Percentiles rank a stretch among this genome's conserved stretches.
phyloP scores from a whole-genome alignment of 1,140 invertebrate genomes.

The Pseudomyrmex flavicornis region DNA sequence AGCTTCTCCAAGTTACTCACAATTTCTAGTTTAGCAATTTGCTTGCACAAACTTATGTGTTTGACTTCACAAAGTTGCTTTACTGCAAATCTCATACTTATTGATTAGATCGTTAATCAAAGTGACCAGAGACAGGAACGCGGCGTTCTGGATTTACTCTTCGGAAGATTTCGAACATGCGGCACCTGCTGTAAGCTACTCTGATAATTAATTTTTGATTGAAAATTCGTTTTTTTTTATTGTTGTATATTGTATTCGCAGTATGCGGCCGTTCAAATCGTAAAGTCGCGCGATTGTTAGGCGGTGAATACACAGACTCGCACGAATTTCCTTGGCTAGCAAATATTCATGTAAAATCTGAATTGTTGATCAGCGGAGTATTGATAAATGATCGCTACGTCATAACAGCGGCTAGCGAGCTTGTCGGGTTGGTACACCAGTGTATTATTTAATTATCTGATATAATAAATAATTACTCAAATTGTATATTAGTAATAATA shows the following conservation, averaged over 20 bases:
- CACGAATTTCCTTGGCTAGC: constrained; percentile 87
- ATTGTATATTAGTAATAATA: no score
- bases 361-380: constrained; percentile 80
- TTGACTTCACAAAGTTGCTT: background rate
- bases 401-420: constrained; percentile 84
- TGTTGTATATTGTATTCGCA: constrained; percentile 51
- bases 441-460: constrained; percentile 4
- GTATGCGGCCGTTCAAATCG: constrained; percentile 81
- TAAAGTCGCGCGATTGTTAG: constrained; percentile 79
- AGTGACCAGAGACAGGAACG: constrained; percentile 65
- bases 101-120: constrained; percentile 11
- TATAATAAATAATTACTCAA: background rate
- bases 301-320: constrained; percentile 82
- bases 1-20: constrained; percentile 27
- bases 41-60: background rate
- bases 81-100: background rate
- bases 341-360: constrained; percentile 79
- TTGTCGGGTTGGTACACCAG: constrained; percentile 82
- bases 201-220: constrained; percentile 1
- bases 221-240: background rate
- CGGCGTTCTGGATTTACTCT: constrained; percentile 77
- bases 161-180: constrained; percentile 77
- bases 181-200: constrained; percentile 79
- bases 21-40: background rate
- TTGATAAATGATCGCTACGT: constrained; percentile 87